Conservation (phyloP, 2,797 vertebrate genomes). For the Etheostoma nigrum region DNA sequence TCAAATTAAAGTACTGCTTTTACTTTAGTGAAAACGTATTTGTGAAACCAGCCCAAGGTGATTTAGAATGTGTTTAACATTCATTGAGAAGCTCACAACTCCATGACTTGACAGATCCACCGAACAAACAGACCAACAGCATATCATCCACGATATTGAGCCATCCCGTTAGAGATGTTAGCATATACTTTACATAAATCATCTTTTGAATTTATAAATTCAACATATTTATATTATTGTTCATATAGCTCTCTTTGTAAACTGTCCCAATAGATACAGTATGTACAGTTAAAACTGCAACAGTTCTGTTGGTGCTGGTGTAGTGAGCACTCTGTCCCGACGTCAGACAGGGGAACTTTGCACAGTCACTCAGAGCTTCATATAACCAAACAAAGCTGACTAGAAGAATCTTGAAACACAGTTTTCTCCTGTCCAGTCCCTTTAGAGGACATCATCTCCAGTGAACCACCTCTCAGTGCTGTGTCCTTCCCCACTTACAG, state of each 20-base stretch:
- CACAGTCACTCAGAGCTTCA: constrained; percentile 76
- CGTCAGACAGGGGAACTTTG: constrained; percentile 76
- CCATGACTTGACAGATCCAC: constrained; percentile 76
- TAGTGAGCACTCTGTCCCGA: constrained; percentile 79
- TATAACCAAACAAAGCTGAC: constrained; percentile 71
- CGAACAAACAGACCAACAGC: constrained; percentile 74
- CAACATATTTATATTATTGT: constrained; percentile 86
- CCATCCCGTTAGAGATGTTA: constrained; percentile 74
- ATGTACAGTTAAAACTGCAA: constrained; percentile 86
- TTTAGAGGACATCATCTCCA: constrained; percentile 61
- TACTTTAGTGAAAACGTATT: constrained; percentile 63
- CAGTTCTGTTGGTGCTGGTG: constrained; percentile 85
- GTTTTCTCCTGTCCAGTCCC: constrained; percentile 61
- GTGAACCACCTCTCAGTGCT: constrained; percentile 51
- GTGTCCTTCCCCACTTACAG: constrained; percentile 42
- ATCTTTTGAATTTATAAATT: constrained; percentile 83
- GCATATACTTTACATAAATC: constrained; percentile 81
- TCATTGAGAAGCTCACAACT: constrained; percentile 76
- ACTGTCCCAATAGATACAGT: constrained; percentile 86
- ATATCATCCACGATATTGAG: constrained; percentile 79
- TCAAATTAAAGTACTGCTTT: constrained; percentile 68
- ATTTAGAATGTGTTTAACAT: constrained; percentile 73
- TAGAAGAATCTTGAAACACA: constrained; percentile 72
- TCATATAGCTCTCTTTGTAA: constrained; percentile 88
- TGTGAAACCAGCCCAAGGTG: constrained; percentile 64